Base-by-base conservation (phyloP, 2,113 vertebrate genomes). In the Epinephelus fuscoguttatus region DNA sequence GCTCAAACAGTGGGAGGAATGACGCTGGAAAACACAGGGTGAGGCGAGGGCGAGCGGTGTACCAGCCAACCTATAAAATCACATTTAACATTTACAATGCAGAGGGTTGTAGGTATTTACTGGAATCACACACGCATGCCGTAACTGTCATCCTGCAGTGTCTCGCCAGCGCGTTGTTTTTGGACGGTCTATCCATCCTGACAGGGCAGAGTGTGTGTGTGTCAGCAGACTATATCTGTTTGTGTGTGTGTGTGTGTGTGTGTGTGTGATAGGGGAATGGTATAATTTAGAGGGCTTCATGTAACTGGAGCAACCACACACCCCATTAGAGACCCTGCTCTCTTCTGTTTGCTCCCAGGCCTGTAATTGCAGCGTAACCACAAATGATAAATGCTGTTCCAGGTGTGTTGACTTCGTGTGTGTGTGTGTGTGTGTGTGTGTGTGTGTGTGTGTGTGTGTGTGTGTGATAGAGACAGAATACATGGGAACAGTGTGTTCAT, bases 361-460 rank as follows among this genome's bases (percentile, higher is more conserved):
- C 89, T 92, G 76, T 94, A 93, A 93, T 89, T 91, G 88, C 86
- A 92, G 78, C 64, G 6, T 79, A 92, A 93, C 88, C 90, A 61
- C 92, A 87, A 78, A 75, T 92, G 85, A 94, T 93, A 73, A 90
- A 90, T 88, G 77, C 75, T 60, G 75, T 71, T 92, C 89, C 91
- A 94, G 93, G 93, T 94, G 89, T 89, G 72, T 68, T 42, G 30
- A 19, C 18, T 70, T 40, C 2, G 2, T 30, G 30, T 56, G 53
- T 45, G 66, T 77, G 11, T 42, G 47, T 56, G 78, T 63, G n/a
- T 25, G 37, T 59, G 52, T 42, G 70, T 53, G 6, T 23, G 27
- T 27, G 27, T 27, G 27, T 27, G 27, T 27, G 27, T 27, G 27
- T 27, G 27, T 27, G 27, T 27, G 27, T 27, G 27, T 27, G 27